Evolutionary conservation across 2,888 invertebrate genomes (phyloP), one percentile per base, ranked within the genome.

Genomic region (Mythimna ferrago): DNA sequence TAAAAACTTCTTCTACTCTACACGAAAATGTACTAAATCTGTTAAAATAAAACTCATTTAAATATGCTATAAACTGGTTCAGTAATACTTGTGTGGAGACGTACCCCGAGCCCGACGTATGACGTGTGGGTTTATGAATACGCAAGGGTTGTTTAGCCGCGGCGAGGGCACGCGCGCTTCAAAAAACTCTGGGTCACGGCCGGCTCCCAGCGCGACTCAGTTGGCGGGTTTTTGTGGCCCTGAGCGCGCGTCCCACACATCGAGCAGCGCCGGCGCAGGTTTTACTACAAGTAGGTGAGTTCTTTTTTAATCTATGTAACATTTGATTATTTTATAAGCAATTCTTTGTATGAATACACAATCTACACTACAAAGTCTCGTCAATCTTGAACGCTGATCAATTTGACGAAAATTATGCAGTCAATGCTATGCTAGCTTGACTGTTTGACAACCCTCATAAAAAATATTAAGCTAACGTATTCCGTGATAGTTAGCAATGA

Each of bases 101-200:
- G 60, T 68, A 62, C 67, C 44, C 78, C 66, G 63, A 58, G 61
- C 53, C 62, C 67, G 86, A 74, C 79, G 86, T 85, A 89, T 90
- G 90, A 92, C 85, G 92, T 89, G 89, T 90, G 88, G 89, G 88
- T 92, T 90, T 92, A 93, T 95, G 94, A 92, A 93, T 94, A 94
- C 92, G 95, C 91, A 94, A 95, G 96, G 96, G 95, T 94, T 95
- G 92, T 90, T 89, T 90, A 90, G 88, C 86, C 88, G 86, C 56
- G 74, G 86, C 81, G 92, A 92, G 93, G 93, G 94, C 93, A 94
- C 93, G 93, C 90, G 93, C 90, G 89, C 82, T 89, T 93, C 88
- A 94, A 93, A 93, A 94, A 93, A 93, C 93, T 92, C 85, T 84
- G 83, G 91, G 89, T 88, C 90, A 88, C 87, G 87, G 86, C 84